Evolutionary conservation across 2,888 invertebrate species (phyloP).

Genomic region (Lasioglossum figueresi): DNA sequence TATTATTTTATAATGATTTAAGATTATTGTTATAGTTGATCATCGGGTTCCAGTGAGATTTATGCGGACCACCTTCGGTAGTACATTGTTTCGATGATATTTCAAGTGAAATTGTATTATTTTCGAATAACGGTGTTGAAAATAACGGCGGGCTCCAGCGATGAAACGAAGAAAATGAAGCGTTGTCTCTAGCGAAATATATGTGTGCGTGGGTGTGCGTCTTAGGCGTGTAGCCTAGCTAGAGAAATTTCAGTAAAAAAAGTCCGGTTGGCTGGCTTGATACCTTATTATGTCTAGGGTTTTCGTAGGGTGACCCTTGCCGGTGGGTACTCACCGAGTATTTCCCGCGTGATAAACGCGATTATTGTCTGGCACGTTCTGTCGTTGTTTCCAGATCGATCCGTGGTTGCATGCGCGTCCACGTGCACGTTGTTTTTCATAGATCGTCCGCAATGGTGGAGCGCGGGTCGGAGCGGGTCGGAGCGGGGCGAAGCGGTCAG

Average conservation of each 20-base stretch:
- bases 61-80: no score
- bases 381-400: slow-evolving; percentile 66
- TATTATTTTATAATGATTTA: neutral
- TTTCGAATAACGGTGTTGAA: no score
- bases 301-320: slow-evolving; percentile 34
- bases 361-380: slow-evolving; percentile 62
- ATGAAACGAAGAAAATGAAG: neutral
- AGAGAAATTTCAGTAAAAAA: neutral
- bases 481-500: slow-evolving; percentile 11
- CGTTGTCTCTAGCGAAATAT: neutral
- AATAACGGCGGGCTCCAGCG: no score
- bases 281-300: slow-evolving; percentile 34
- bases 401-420: slow-evolving; percentile 66
- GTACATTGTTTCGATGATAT: neutral
- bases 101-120: neutral
- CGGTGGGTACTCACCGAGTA: slow-evolving; percentile 27
- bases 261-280: slow-evolving; percentile 7
- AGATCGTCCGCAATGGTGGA: slow-evolving; percentile 45
- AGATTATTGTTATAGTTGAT: no score
- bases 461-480: slow-evolving; percentile 5
- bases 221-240: neutral
- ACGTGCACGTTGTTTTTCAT: slow-evolving; percentile 62
- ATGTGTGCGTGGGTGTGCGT: neutral
- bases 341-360: slow-evolving; percentile 65
- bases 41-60: no score